Evolutionary conservation across 2,797 vertebrate genomes (phyloP), one percentile per base, ranked within the genome.

Genomic region (Emys orbicularis): DNA sequence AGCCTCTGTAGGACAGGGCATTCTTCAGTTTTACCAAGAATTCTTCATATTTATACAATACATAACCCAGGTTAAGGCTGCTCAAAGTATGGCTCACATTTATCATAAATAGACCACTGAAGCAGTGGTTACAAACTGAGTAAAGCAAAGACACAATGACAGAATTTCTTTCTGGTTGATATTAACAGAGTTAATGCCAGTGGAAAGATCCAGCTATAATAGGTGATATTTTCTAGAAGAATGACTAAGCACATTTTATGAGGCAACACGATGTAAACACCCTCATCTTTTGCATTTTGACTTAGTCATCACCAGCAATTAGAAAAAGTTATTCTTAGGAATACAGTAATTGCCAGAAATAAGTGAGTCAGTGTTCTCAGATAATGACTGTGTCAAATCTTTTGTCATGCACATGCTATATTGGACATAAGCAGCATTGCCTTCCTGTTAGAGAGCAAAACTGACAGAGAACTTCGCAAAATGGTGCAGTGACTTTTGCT

Each of bases 291-390:
- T 89, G 34, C 11, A 80, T 61, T 87, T 77, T 86, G 65, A 1
- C 83, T 95, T 91, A 87, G 92, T 83, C 47, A 87, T 13, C 49
- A 61, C 82, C 83, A 77, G 79, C 44, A 50, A 21, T 77, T 87
- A 91, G 57, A 84, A 87, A 86, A 91, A 49, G 54, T 88, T 93
- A 61, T 65, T 92, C 31, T 94, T 81, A 83, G 34, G 83, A 94
- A 61, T 12, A 81, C 12, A 19, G 21, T 79, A 87, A 77, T 47
- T 81, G 56, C 61, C 25, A 61, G 72, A 57, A 82, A 29, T 5
- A 77, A 23, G 19, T 19, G 81, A 87, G 54, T 21, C 54, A 21
- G 23, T 82, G 52, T 68, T 83, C 52, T 93, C 81, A 86, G 74
- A 23, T 79, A 59, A 90, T 47, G 52, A 86, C 5, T 6, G 7